Percentiles rank a stretch among this genome's conserved stretches.
phyloP scores from a whole-genome alignment of 2,888 invertebrate species.

The Romanomermis culicivorax region DNA sequence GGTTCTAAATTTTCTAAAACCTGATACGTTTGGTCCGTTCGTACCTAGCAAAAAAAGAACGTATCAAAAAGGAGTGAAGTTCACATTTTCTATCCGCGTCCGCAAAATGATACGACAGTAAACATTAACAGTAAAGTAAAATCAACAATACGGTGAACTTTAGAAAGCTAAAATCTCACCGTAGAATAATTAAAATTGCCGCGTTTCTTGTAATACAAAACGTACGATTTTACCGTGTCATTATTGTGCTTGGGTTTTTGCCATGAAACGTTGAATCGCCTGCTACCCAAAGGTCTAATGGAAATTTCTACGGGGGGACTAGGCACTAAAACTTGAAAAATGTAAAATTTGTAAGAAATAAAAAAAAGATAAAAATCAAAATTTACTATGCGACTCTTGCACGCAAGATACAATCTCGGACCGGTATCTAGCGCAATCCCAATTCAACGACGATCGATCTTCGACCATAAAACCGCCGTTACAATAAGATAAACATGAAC shows the following conservation, averaged over 20 bases:
- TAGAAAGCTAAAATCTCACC: too few species aligned
- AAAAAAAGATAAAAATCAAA: conserved; percentile 5
- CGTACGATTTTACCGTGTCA: conserved; percentile 55
- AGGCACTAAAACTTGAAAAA: conserved; percentile 41
- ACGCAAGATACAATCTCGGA: conserved; percentile 55
- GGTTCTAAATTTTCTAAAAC: conserved; percentile 42
- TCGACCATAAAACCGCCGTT: background rate
- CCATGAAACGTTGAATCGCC: conserved; percentile 40
- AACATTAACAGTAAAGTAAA: too few species aligned
- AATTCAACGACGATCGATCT: background rate
- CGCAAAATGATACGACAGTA: too few species aligned
- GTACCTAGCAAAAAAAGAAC: background rate
- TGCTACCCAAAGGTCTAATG: conserved; percentile 39
- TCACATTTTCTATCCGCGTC: too few species aligned
- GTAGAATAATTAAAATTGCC: background rate
- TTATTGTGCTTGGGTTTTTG: conserved; percentile 60
- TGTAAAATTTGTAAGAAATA: background rate
- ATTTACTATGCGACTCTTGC: conserved; percentile 47
- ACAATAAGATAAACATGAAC: conserved; percentile 5
- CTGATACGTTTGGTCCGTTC: conserved; percentile 2
- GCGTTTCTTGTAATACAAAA: conserved; percentile 17
- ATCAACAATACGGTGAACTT: too few species aligned
- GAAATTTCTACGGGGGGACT: conserved; percentile 52
- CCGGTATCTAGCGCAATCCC: background rate
- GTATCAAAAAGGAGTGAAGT: background rate